Evolutionary conservation across 1,140 invertebrate genomes (phyloP), one percentile per base, ranked within the genome.

Genomic region (Solenopsis invicta): DNA sequence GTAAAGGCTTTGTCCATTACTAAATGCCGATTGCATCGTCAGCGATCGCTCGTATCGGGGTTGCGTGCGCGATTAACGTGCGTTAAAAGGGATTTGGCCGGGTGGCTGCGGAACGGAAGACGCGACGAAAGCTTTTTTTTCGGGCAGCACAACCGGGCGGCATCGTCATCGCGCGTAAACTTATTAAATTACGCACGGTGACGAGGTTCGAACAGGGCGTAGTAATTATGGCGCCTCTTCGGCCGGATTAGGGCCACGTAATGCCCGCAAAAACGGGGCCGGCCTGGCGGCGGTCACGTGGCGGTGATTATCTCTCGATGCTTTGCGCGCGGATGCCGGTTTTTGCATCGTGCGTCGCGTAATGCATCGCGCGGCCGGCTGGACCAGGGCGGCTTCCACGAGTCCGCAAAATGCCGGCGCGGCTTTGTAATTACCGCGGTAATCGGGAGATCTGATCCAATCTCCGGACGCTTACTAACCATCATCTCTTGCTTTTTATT

Each of bases 221-320:
- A 86, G 90, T 87, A 90, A 91, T 91, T 91, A 91, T 91, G 90
- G 90, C 89, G 87, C 87, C 89, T 82, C 87, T 88, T 84, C 72
- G 90, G 67, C 61, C 84, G 90, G 87, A 91, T 91, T 91, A 91
- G 89, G 90, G 90, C 85, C 86, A 88, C 90, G 90, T 90, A 91
- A 91, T 90, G 87, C 87, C 52, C 64, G 89, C 89, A 91, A 91
- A 91, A 91, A 91, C 89, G 77, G 66, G 59, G 29, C 64, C 87
- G 64, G 77, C 87, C 71, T 91, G 87, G 87, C 89, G 62, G 89
- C 87, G 37, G 90, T 90, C 90, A 91, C 90, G 90, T 91, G 90
- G 90, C 90, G 88, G 90, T 90, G 90, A 91, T 91, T 91, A 91
- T 91, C 90, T 90, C 89, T 80, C 90, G 90, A 91, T 90, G 89